Base-by-base conservation (phyloP, 1,140 invertebrate species). In the Conus betulinus region DNA sequence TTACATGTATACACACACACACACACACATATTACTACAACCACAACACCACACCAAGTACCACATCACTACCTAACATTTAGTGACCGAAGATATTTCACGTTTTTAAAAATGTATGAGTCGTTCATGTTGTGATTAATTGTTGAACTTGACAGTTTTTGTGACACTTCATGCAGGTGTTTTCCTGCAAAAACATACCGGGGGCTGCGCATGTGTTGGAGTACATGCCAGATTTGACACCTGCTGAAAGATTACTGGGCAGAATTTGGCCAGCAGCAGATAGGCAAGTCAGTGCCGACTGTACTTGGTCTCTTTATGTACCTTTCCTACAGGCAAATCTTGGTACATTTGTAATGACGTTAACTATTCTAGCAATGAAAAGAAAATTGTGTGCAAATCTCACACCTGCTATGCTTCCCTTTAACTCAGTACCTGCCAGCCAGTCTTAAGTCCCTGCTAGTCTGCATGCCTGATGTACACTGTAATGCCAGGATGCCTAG, bases 171-270 rank as follows among this genome's bases (percentile, higher is more conserved):
- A 15, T 57, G 53, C 76, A 85, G 84, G 63, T 67, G 63, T 82
- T 87, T 82, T 11, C 11, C 8, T 60, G 57, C 55, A 25, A 39
- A 63, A 25, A 13, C n/a, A 39, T 25, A 10, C 27, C 53, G 52
- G 81, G 67, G 6, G 82, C 63, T 13, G 74, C 84, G 17, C 88
- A 88, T 85, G n/a, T 88, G n/a, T 63, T 88, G n/a, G 82, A 88
- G 74, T 85, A 76, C 67, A 85, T 88, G 8, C 51, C 63, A 25
- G 88, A 84, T 88, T 25, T 88, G 39, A 52, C 84, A 78, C 88
- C 88, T n/a, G 55, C 71, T 88, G 83, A 85, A 8, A 25, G 67
- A 84, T n/a, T 85, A 76, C 52, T 88, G 88, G 88, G 17, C 88
- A 57, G 39, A 85, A 25, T 85, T 88, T 57, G 88, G 88, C 5